Percentiles rank a stretch among this genome's conserved stretches.
Conservation (phyloP, 23 tunicate genomes). For the Ascidia mentula region DNA sequence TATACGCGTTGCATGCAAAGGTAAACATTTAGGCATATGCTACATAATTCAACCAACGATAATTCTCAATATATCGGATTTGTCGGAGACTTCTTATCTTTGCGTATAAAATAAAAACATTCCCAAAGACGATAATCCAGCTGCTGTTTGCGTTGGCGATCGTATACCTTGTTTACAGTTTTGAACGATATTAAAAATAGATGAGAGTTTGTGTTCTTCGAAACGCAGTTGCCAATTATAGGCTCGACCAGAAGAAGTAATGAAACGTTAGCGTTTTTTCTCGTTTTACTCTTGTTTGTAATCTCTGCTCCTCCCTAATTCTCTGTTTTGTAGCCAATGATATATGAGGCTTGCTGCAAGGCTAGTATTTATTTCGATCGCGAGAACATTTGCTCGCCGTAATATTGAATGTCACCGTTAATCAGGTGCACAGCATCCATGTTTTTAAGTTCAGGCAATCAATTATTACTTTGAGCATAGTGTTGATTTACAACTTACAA, state of each 20-base stretch:
- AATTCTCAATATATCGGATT: no score
- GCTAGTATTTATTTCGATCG: background rate
- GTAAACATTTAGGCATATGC: no score
- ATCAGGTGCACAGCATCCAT: no score
- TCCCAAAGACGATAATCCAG: no score
- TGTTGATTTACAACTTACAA: background rate
- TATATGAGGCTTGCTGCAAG: background rate
- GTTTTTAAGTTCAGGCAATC: no score
- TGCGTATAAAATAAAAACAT: no score
- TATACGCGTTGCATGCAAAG: slow-evolving; percentile 45
- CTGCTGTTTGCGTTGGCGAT: no score
- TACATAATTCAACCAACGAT: no score
- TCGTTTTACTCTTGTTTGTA: background rate
- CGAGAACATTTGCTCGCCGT: background rate
- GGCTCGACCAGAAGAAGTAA: background rate
- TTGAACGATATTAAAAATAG: background rate
- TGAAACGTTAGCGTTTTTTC: background rate
- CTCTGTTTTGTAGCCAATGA: background rate
- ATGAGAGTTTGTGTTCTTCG: no score
- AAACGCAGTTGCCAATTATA: background rate
- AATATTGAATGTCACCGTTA: no score
- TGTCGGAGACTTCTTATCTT: no score
- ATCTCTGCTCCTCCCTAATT: background rate
- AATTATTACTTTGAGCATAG: background rate
- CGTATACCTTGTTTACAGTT: no score